phyloP scores from a whole-genome alignment of 2,888 invertebrate genomes.

The Euspilapteryx auroguttella region DNA sequence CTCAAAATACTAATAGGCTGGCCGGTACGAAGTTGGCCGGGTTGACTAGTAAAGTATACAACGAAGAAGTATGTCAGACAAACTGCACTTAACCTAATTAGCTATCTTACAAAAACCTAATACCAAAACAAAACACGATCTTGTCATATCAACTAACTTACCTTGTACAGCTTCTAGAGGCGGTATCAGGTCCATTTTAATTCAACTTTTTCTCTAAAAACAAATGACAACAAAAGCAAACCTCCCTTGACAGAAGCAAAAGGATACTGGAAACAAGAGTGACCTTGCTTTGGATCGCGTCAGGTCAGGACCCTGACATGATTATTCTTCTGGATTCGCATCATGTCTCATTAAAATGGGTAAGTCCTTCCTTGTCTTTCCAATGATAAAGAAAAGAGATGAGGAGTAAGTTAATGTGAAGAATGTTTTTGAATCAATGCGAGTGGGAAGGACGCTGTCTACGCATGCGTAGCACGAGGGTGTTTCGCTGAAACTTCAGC shows the following conservation, averaged over 20 bases:
- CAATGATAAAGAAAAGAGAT: too few relatives aligned
- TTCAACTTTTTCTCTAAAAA: too few relatives aligned
- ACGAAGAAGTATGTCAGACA: too few relatives aligned
- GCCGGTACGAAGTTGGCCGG: too few relatives aligned
- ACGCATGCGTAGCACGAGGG: conserved; percentile 29
- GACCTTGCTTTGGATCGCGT: conserved; percentile 29
- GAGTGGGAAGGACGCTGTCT: background rate
- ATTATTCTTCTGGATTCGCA: conserved; percentile 11
- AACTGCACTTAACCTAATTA: background rate
- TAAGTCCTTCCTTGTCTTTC: too few relatives aligned
- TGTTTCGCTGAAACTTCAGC: conserved; percentile 7
- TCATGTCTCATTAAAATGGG: too few relatives aligned
- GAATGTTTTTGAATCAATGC: background rate
- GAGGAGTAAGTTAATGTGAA: too few relatives aligned
- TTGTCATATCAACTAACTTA: too few relatives aligned
- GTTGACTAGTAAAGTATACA: too few relatives aligned
- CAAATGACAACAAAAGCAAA: background rate
- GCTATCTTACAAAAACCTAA: background rate
- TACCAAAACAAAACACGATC: conserved; percentile 7
- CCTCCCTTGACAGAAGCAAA: conserved; percentile 7
- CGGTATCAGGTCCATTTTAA: conserved; percentile 26
- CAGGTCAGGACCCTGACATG: conserved; percentile 44
- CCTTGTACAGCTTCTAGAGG: conserved; percentile 22
- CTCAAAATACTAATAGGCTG: too few relatives aligned
- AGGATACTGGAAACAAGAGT: conserved; percentile 26